Percentiles rank a stretch among this genome's conserved stretches.
phyloP scores from a whole-genome alignment of 2,797 vertebrate genomes.

The Spondyliosoma cantharus region DNA sequence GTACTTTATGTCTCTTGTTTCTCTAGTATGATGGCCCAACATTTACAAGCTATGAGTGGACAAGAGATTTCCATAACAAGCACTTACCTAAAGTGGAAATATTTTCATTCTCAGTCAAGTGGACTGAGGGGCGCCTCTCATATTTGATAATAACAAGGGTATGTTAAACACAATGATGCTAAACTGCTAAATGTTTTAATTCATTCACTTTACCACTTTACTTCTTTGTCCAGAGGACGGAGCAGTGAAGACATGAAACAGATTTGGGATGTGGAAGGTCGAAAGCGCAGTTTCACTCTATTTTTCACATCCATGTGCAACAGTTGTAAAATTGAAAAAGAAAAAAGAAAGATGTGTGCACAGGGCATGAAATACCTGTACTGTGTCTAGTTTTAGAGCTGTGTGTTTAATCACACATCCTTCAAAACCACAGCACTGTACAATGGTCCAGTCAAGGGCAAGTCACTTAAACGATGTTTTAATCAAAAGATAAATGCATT shows the following conservation, averaged over 20 bases:
- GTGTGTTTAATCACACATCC: slow-evolving; percentile 70
- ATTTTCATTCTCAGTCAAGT: slow-evolving; percentile 39
- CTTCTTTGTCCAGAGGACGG: slow-evolving; percentile 20
- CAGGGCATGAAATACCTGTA: slow-evolving; percentile 53
- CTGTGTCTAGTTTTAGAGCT: slow-evolving; percentile 51
- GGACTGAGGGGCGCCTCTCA: slow-evolving; percentile 10
- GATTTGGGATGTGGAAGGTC: background rate
- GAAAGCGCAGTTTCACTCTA: slow-evolving; percentile 14
- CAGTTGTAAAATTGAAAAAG: slow-evolving; percentile 29
- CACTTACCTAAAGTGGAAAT: slow-evolving; percentile 21
- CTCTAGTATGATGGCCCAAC: background rate
- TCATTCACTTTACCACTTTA: background rate
- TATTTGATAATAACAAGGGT: slow-evolving; percentile 1
- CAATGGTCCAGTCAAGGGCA: slow-evolving; percentile 77
- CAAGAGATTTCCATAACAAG: slow-evolving; percentile 36
- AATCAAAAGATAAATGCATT: slow-evolving; percentile 75
- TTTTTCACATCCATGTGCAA: slow-evolving; percentile 44
- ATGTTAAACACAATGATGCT: slow-evolving; percentile 18
- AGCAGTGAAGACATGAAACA: slow-evolving; percentile 20
- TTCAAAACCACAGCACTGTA: slow-evolving; percentile 47
- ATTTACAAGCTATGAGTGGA: background rate
- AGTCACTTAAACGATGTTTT: slow-evolving; percentile 68
- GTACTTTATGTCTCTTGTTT: background rate
- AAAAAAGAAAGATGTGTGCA: background rate
- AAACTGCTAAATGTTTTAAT: slow-evolving; percentile 27